A percentile compares a stretch with the other conserved stretches of the same genome.
phyloP scores from a whole-genome alignment of 92 coral and sea anemone species.

The Anthopleura xanthogrammica region DNA sequence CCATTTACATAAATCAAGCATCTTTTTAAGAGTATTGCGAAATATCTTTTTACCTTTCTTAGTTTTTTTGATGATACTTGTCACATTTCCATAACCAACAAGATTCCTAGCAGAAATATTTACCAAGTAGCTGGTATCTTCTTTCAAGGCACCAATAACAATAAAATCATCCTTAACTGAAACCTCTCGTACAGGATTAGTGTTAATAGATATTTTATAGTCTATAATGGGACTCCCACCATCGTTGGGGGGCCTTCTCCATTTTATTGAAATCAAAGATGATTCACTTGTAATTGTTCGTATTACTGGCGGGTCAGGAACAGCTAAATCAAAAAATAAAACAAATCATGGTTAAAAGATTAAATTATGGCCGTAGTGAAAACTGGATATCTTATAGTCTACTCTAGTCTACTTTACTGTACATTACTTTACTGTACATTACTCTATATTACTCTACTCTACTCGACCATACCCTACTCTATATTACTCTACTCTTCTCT shows the following conservation, averaged over 20 bases:
- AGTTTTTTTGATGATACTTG: neutral
- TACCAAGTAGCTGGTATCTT: slow-evolving; percentile 31
- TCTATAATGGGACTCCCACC: slow-evolving; percentile 21
- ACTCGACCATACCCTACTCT: too few relatives aligned
- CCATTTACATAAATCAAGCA: too few relatives aligned
- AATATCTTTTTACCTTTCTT: slow-evolving; percentile 10
- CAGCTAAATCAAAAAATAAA: neutral
- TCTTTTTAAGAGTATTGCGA: too few relatives aligned
- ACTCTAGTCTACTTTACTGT: too few relatives aligned
- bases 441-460: too few relatives aligned
- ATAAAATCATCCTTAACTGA: slow-evolving; percentile 10
- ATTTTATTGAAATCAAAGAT: slow-evolving; percentile 4
- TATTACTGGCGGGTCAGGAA: slow-evolving; percentile 19
- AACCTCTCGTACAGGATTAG: slow-evolving; percentile 15
- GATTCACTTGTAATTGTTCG: neutral
- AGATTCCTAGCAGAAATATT: slow-evolving; percentile 46
- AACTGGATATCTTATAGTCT: too few relatives aligned
- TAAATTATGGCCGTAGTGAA: neutral
- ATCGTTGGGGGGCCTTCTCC: slow-evolving; percentile 21
- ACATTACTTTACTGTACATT: too few relatives aligned
- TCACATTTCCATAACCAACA: slow-evolving; percentile 42
- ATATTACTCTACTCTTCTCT: too few relatives aligned
- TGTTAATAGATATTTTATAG: slow-evolving; percentile 12
- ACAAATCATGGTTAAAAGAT: neutral
- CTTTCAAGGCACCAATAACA: slow-evolving; percentile 29